Percentiles rank a stretch among this genome's conserved stretches.
These are phyloP conservation scores for Sphaerophoria rueppellii DNA, from an alignment of 2,888 invertebrate species.

Conservation along the genomic window DNA sequence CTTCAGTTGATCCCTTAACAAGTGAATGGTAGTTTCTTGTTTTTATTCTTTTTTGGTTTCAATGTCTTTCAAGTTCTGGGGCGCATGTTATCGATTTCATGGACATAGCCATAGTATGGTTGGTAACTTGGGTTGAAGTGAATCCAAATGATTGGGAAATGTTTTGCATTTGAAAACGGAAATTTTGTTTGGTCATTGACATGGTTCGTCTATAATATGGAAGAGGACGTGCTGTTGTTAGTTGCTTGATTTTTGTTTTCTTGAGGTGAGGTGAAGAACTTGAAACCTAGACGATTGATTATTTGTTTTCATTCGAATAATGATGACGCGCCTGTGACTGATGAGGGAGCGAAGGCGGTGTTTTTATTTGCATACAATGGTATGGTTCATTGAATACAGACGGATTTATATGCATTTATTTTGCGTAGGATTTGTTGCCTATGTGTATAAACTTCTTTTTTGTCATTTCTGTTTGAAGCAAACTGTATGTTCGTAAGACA, in stretches of 20 bases:
- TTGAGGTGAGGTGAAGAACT: slow-evolving; percentile 30
- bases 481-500: background rate
- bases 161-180: slow-evolving; percentile 62
- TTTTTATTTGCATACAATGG: slow-evolving; percentile 70
- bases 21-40: slow-evolving; percentile 51
- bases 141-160: slow-evolving; percentile 55
- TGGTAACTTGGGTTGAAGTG: background rate
- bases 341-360: slow-evolving; percentile 42
- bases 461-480: background rate
- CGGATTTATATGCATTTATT: slow-evolving; percentile 47
- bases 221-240: slow-evolving; percentile 26
- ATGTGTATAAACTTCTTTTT: background rate
- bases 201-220: slow-evolving; percentile 37
- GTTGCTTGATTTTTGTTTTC: slow-evolving; percentile 14
- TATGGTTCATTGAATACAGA: slow-evolving; percentile 18
- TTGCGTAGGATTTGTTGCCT: background rate
- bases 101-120: background rate
- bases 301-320: slow-evolving; percentile 49
- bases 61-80: slow-evolving; percentile 43
- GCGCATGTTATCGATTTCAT: slow-evolving; percentile 38
- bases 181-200: slow-evolving; percentile 60
- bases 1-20: slow-evolving; percentile 60
- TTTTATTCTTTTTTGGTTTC: background rate
- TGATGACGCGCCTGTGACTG: slow-evolving; percentile 51
- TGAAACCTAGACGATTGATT: slow-evolving; percentile 57